Base-by-base conservation (phyloP, 2,797 vertebrate genomes). In the Taenioides sp. region DNA sequence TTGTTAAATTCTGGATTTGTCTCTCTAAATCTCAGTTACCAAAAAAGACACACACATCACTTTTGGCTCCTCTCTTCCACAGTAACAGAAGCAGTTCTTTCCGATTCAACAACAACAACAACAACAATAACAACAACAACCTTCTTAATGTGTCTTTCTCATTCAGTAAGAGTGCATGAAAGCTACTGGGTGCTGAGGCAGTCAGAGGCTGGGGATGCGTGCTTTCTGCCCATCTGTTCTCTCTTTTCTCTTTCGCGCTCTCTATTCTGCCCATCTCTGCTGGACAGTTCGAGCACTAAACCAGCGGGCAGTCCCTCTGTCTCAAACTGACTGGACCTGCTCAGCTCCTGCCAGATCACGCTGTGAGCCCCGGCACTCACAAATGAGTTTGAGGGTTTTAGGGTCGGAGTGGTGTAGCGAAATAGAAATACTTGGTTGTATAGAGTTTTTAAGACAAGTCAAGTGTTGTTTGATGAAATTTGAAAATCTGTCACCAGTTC, bases 291-390 rank as follows among this genome's bases (percentile, higher is more conserved):
- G 20, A 0, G 5, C 7, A 49, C 52, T 68, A 68, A 57, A 68
- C 18, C 65, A 34, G 65, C 18, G 28, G 28, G 49, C 50, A 34
- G 28, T 7, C 52, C 52, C 34, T 31, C 64, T 49, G 27, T 43
- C 43, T 27, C 34, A 59, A 79, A 72, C 65, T 61, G 69, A 72
- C 65, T 34, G 75, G 77, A 62, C 22, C 73, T 23, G 52, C 71
- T 71, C 65, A 67, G 68, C 77, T 63, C 59, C 67, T 65, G 74
- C 80, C 71, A 66, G 12, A 1, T 68, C 47, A 67, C 61, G 69
- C 59, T 7, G 11, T 5, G 65, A 72, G 52, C 61, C 63, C 67
- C 77, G 52, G 28, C 10, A 66, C 65, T 52, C 70, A 63, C 54
- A 34, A 59, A 58, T 40, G 17, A 34, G 62, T 61, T 69, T 60